Conservation (phyloP, 2,113 vertebrate species). For the Motacilla tschutschensis region DNA sequence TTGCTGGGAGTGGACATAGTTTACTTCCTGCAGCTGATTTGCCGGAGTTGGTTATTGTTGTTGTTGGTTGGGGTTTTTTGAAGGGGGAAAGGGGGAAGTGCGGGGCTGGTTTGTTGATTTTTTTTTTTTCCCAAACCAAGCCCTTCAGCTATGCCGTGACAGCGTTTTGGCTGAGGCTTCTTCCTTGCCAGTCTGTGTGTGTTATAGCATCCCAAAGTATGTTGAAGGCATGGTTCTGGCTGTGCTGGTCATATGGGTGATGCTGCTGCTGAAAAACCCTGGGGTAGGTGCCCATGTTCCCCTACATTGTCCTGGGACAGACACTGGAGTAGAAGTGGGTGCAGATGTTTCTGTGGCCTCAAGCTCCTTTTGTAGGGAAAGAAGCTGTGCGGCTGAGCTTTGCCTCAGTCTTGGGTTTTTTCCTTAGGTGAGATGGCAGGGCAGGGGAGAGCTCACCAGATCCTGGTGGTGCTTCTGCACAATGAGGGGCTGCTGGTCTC, state of each 20-base stretch:
- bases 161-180: not conserved
- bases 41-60: not conserved
- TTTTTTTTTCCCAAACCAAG: not conserved
- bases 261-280: not conserved
- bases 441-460: not conserved
- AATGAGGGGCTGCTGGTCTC: not conserved
- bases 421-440: not conserved
- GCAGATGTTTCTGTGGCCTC: not conserved
- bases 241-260: not conserved
- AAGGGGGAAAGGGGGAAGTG: fast-evolving
- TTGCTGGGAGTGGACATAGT: fast-evolving
- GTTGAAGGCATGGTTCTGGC: not conserved
- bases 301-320: not conserved
- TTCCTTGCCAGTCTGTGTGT: not conserved
- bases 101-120: not conserved
- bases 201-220: not conserved
- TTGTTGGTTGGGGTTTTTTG: not conserved
- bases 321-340: not conserved
- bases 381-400: not conserved
- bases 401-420: not conserved
- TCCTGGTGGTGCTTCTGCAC: not conserved
- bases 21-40: not conserved
- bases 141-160: not conserved
- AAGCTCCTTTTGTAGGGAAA: not conserved
- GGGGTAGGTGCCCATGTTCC: not conserved